phyloP scores from a whole-genome alignment of 2,113 vertebrate species.

The Butorides virescens region DNA sequence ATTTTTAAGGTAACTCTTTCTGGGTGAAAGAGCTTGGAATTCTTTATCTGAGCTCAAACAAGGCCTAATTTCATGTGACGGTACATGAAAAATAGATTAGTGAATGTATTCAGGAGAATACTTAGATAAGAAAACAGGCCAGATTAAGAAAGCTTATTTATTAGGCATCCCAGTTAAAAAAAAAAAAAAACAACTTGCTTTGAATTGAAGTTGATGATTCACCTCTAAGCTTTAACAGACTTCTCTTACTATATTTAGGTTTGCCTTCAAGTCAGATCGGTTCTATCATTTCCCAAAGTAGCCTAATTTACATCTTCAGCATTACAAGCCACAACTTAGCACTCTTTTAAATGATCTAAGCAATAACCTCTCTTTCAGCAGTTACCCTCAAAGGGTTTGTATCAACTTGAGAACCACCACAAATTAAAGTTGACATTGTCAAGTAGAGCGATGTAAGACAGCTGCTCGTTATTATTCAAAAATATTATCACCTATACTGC shows the following conservation, averaged over 20 bases:
- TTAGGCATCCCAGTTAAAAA: slow-evolving; percentile 5
- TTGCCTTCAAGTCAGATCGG: slow-evolving; percentile 16
- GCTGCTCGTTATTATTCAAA: not conserved
- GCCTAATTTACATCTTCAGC: slow-evolving; percentile 33
- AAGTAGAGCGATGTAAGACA: not conserved
- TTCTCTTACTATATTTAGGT: slow-evolving; percentile 41
- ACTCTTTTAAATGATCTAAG: not conserved
- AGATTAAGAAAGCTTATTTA: slow-evolving; percentile 32
- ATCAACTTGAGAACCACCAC: not conserved
- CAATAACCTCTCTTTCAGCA: not conserved
- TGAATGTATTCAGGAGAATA: not conserved
- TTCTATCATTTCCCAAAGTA: not conserved
- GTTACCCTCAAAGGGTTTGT: not conserved
- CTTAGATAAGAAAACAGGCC: not conserved
- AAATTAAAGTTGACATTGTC: not conserved
- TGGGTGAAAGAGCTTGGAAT: not conserved
- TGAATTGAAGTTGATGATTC: slow-evolving; percentile 46
- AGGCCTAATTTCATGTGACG: not conserved
- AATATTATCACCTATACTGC: not conserved
- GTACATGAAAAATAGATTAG: not conserved
- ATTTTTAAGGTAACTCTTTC: not conserved
- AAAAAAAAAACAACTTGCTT: slow-evolving; percentile 26
- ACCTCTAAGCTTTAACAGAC: not conserved
- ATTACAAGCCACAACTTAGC: not conserved
- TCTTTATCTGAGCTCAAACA: slow-evolving; percentile 13